Conservation (phyloP, 2,888 invertebrate genomes). For the Melanostoma mellinum region DNA sequence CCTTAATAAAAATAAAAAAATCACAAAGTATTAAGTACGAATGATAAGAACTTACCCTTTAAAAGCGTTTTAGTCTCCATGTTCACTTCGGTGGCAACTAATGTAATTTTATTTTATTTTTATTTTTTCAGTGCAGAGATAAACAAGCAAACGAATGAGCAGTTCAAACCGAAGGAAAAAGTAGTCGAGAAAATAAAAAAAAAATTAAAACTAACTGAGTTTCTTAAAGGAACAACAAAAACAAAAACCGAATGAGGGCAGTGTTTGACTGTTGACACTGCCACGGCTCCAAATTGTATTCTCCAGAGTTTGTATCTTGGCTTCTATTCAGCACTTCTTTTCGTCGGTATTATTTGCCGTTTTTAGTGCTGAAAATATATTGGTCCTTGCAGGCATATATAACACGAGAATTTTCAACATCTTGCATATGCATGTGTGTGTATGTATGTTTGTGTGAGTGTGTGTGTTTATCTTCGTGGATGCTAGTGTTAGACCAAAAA, state of each 20-base stretch:
- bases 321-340: constrained; percentile 23
- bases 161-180: constrained; percentile 16
- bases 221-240: constrained; percentile 1
- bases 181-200: constrained; percentile 8
- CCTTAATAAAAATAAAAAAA: background rate
- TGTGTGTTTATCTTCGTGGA: background rate
- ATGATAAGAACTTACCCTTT: constrained; percentile 70
- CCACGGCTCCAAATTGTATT: constrained; percentile 17
- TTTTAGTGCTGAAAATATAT: constrained; percentile 34
- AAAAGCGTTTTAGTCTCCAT: constrained; percentile 73
- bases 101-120: constrained; percentile 35
- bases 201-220: constrained; percentile 8
- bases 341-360: constrained; percentile 49
- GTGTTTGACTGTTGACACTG: constrained; percentile 44
- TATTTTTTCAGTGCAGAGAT: constrained; percentile 31
- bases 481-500: background rate
- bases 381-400: constrained; percentile 58
- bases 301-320: constrained; percentile 4
- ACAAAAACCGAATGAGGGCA: constrained; percentile 32
- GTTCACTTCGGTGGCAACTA: constrained; percentile 65
- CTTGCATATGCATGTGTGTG: constrained; percentile 26
- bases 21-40: background rate
- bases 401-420: constrained; percentile 47
- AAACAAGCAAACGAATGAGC: constrained; percentile 32
- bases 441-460: background rate